Evolutionary conservation across 2,888 invertebrate genomes (phyloP).

Genomic region (Agrotis exclamationis): DNA sequence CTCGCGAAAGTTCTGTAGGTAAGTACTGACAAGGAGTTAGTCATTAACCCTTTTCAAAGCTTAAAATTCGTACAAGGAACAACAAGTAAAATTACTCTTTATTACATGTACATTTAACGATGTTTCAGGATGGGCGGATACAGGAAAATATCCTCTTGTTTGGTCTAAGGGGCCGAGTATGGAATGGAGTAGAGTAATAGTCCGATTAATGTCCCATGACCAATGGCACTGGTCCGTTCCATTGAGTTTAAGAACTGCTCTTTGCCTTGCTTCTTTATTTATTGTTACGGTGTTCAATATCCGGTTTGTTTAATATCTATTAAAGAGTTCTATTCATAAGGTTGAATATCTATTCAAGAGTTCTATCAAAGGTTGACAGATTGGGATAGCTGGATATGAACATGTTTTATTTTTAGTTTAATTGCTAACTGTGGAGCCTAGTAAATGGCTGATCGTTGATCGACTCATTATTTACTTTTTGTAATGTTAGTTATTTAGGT

Average conservation of each 20-base stretch:
- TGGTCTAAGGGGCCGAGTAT: slow-evolving; percentile 7
- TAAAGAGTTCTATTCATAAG: no score
- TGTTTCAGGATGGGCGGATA: neutral
- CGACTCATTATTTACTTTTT: no score
- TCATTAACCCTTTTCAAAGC: slow-evolving; percentile 16
- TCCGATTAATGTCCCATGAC: slow-evolving; percentile 47
- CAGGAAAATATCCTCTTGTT: slow-evolving; percentile 30
- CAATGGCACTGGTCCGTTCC: slow-evolving; percentile 28
- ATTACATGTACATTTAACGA: slow-evolving; percentile 6
- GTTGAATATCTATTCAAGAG: no score
- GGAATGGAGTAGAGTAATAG: slow-evolving; percentile 4
- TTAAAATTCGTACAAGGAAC: neutral
- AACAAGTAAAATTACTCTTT: neutral
- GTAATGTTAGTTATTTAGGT: no score
- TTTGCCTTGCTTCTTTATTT: slow-evolving; percentile 19
- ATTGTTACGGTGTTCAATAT: slow-evolving; percentile 6
- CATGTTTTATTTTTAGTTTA: no score
- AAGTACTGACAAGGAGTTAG: slow-evolving; percentile 19
- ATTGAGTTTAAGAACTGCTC: slow-evolving; percentile 26
- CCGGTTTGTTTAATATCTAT: no score
- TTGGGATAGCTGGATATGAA: no score
- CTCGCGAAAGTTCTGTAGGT: slow-evolving; percentile 1
- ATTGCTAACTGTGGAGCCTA: no score
- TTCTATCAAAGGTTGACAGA: no score
- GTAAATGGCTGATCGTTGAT: no score